Evolutionary conservation across 2,888 invertebrate species (phyloP).

Genomic region (Amphiduros pacificus): DNA sequence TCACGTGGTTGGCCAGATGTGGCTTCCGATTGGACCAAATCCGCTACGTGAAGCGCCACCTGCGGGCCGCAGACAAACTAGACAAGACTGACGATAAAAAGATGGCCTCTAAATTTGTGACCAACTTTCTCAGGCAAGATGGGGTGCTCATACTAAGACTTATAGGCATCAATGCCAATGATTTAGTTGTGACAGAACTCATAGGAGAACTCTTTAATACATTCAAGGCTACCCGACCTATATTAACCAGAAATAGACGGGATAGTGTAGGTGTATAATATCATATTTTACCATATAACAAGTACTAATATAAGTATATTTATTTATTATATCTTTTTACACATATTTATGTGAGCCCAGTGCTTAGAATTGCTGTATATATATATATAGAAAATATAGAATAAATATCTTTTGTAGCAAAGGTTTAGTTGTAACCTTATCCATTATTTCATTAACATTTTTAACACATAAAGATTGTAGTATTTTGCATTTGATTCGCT

Average conservation of each 20-base stretch:
- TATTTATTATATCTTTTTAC: too few species aligned
- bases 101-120: slow-evolving; percentile 51
- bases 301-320: too few species aligned
- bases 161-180: slow-evolving; percentile 56
- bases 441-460: too few species aligned
- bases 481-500: too few species aligned
- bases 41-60: slow-evolving; percentile 23
- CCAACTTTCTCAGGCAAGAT: slow-evolving; percentile 54
- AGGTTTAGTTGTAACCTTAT: too few species aligned
- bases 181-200: slow-evolving; percentile 54
- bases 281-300: too few species aligned
- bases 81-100: slow-evolving; percentile 39
- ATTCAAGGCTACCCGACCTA: slow-evolving; percentile 28
- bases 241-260: slow-evolving; percentile 2
- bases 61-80: slow-evolving; percentile 15
- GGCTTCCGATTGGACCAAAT: slow-evolving; percentile 14
- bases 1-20: slow-evolving; percentile 53
- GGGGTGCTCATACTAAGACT: slow-evolving; percentile 55
- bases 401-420: too few species aligned
- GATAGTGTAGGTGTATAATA: slow-evolving; percentile 10
- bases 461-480: too few species aligned
- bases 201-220: slow-evolving; percentile 54
- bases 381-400: too few species aligned
- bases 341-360: too few species aligned
- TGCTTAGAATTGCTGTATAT: too few species aligned